Percentiles rank a stretch among this genome's conserved stretches.
Evolutionary conservation across 1,140 invertebrate genomes (phyloP).

Genomic region (Aradophagus sp.): DNA sequence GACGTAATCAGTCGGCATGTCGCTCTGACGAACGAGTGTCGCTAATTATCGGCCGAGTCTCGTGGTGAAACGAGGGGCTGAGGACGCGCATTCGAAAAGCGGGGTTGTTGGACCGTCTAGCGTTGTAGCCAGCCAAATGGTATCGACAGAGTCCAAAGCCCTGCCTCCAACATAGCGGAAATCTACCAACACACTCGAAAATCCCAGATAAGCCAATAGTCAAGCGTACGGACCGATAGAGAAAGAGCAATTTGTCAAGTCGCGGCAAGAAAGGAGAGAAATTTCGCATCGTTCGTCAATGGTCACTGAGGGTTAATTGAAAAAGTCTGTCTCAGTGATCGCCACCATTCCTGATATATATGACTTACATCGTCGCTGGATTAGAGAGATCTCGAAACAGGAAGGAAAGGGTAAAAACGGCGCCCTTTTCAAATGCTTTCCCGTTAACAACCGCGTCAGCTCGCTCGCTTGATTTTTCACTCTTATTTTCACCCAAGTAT

Average conservation of each 20-base stretch:
- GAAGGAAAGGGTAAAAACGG: conserved; percentile 20
- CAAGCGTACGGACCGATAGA: conserved; percentile 47
- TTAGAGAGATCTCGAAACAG: conserved; percentile 43
- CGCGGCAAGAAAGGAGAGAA: conserved; percentile 60
- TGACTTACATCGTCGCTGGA: conserved; percentile 46
- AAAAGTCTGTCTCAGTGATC: conserved; percentile 58
- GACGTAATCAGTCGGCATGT: conserved; percentile 68
- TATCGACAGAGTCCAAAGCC: conserved; percentile 58
- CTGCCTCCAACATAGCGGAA: conserved; percentile 37
- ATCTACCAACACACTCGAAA: conserved; percentile 51
- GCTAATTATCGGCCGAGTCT: conserved; percentile 66
- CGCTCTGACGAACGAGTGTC: conserved; percentile 66
- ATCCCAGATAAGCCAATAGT: conserved; percentile 53
- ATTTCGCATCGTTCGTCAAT: conserved; percentile 64
- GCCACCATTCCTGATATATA: conserved; percentile 49
- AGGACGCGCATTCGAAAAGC: conserved; percentile 44
- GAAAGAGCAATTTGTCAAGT: conserved; percentile 63
- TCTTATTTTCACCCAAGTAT: conserved; percentile 20
- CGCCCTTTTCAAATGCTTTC: conserved; percentile 31
- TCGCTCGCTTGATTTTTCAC: conserved; percentile 9
- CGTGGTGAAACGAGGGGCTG: conserved; percentile 28
- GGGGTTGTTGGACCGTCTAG: conserved; percentile 55
- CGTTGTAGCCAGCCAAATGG: conserved; percentile 52
- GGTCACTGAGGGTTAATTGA: conserved; percentile 63
- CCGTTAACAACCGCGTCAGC: conserved; percentile 30